Evolutionary conservation across 2,797 vertebrate species (phyloP).

Genomic region (Myoxocephalus aenaeus): DNA sequence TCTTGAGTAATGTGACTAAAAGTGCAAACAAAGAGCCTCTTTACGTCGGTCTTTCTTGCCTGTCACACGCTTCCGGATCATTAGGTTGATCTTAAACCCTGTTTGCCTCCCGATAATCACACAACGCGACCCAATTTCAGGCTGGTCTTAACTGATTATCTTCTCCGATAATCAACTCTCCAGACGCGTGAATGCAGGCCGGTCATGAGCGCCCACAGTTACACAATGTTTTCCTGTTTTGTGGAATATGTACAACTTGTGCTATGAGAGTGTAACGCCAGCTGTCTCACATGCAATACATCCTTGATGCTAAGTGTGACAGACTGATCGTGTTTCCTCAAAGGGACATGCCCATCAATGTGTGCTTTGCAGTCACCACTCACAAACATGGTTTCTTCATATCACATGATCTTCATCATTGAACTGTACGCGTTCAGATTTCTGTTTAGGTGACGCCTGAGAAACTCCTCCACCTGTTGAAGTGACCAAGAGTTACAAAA

Average conservation of each 20-base stretch:
- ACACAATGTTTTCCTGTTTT: neutral
- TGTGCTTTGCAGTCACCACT: neutral
- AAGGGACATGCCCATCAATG: neutral
- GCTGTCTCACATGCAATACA: neutral
- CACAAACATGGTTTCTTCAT: neutral
- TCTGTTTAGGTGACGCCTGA: neutral
- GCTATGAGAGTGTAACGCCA: neutral
- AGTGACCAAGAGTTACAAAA: neutral
- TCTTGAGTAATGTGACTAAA: neutral
- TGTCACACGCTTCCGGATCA: conserved; percentile 22
- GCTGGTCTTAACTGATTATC: conserved; percentile 49
- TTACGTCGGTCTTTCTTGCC: neutral
- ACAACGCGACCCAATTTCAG: conserved; percentile 8
- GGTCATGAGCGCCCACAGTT: neutral
- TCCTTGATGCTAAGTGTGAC: neutral
- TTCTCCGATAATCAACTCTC: conserved; percentile 36
- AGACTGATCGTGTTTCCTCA: neutral
- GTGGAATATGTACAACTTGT: conserved; percentile 3
- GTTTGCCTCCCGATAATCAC: conserved; percentile 40
- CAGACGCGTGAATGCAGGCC: conserved; percentile 9
- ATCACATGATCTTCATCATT: neutral
- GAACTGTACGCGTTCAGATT: neutral
- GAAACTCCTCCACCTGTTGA: neutral
- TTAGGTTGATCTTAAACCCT: conserved; percentile 30
- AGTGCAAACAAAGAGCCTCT: conserved; percentile 3